Evolutionary conservation across 64 coral and sea anemone species (phyloP).

Genomic region (Porites lutea): DNA sequence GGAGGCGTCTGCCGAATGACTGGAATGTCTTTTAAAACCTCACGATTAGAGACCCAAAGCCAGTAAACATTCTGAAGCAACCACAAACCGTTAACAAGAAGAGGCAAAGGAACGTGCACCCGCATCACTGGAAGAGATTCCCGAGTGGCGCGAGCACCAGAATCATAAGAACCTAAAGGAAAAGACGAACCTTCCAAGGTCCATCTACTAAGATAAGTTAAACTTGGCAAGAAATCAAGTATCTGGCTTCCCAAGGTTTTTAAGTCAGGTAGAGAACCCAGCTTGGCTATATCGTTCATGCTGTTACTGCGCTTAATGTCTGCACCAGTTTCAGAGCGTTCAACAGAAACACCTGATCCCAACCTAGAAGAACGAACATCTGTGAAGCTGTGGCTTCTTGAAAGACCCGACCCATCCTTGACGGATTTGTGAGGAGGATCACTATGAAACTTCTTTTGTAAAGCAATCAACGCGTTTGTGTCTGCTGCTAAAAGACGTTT

Average conservation of each 20-base stretch:
- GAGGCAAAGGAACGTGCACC: constrained; percentile 67
- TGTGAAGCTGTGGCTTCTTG: constrained; percentile 82
- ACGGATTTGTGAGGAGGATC: constrained; percentile 17
- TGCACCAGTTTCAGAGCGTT: background rate
- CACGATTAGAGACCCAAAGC: constrained; percentile 55
- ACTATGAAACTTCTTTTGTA: constrained; percentile 35
- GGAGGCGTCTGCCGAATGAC: constrained; percentile 1
- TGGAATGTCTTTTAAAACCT: constrained; percentile 15
- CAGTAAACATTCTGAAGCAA: constrained; percentile 79
- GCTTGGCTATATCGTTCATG: constrained; percentile 73
- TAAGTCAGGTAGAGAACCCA: constrained; percentile 61
- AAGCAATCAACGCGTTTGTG: constrained; percentile 41
- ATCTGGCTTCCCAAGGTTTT: constrained; percentile 57
- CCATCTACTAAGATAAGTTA: constrained; percentile 83
- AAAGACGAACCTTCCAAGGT: constrained; percentile 63
- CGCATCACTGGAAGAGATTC: constrained; percentile 80
- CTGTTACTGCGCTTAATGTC: constrained; percentile 76
- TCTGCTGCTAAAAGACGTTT: constrained; percentile 68
- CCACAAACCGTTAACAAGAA: constrained; percentile 84
- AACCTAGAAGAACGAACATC: constrained; percentile 71
- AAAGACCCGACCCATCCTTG: constrained; percentile 1
- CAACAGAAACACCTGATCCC: background rate
- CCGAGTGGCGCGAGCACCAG: background rate
- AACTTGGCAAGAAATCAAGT: constrained; percentile 70
- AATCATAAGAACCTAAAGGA: constrained; percentile 43